phyloP scores from a whole-genome alignment of 2,888 invertebrate genomes.

The Scaptomyza parva region DNA sequence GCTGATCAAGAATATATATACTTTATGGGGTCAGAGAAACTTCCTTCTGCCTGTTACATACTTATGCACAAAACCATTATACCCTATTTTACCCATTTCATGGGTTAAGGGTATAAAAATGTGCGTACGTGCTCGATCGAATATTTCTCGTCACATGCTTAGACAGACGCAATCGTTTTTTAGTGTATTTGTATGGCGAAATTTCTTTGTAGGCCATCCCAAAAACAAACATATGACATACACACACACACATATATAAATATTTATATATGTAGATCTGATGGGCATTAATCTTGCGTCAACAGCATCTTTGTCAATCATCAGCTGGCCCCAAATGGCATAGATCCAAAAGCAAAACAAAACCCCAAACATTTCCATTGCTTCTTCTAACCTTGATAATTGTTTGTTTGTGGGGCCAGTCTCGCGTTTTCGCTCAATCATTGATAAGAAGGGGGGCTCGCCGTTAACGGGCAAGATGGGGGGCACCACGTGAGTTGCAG shows the following conservation, averaged over 20 bases:
- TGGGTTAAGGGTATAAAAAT: too few species aligned
- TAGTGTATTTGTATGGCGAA: neutral
- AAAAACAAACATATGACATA: constrained; percentile 1
- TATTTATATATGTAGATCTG: too few species aligned
- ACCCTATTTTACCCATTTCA: too few species aligned
- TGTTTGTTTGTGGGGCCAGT: neutral
- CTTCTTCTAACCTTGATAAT: neutral
- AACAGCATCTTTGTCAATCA: constrained; percentile 17
- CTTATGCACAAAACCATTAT: too few species aligned
- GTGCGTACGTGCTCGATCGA: constrained; percentile 45
- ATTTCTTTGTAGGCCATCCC: neutral
- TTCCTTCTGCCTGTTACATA: too few species aligned
- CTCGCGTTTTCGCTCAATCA: constrained; percentile 59
- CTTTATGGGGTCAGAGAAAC: too few species aligned
- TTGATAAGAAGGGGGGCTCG: neutral
- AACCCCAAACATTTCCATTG: neutral
- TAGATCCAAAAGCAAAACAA: constrained; percentile 21
- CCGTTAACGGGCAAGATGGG: neutral
- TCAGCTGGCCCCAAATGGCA: constrained; percentile 34
- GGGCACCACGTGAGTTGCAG: constrained; percentile 34
- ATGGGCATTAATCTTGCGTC: constrained; percentile 20
- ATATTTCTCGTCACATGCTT: constrained; percentile 27
- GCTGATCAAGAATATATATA: too few species aligned
- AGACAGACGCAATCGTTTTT: too few species aligned
- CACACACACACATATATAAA: too few species aligned